phyloP scores from a whole-genome alignment of 1,140 invertebrate genomes.

The Panulirus ornatus region DNA sequence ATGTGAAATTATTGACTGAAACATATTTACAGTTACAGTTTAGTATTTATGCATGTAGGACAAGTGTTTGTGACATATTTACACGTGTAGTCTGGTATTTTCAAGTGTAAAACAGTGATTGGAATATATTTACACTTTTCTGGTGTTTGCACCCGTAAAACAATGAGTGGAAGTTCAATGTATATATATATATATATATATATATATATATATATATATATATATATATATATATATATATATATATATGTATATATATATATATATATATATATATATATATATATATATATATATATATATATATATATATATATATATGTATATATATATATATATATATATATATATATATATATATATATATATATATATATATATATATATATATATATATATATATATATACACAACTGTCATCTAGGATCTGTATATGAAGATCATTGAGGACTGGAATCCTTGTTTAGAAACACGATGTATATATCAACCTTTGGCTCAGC shows the following conservation, averaged over 20 bases:
- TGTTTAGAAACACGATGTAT: no score
- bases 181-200: background rate
- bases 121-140: no score
- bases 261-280: constrained; percentile 31
- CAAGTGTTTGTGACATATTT: no score
- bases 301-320: constrained; percentile 31
- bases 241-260: constrained; percentile 29
- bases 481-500: no score
- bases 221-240: constrained; percentile 31
- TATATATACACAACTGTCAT: background rate
- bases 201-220: constrained; percentile 31
- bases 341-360: constrained; percentile 10
- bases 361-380: background rate
- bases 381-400: constrained; percentile 23
- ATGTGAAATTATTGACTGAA: no score
- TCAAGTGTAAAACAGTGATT: no score
- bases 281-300: constrained; percentile 31
- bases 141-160: no score
- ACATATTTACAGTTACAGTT: no score
- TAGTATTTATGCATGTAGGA: no score
- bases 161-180: no score
- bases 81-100: no score
- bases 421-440: background rate
- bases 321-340: constrained; percentile 28
- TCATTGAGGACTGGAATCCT: background rate